Evolutionary conservation across 2,888 invertebrate genomes (phyloP).

Genomic region (Crematogaster levior): DNA sequence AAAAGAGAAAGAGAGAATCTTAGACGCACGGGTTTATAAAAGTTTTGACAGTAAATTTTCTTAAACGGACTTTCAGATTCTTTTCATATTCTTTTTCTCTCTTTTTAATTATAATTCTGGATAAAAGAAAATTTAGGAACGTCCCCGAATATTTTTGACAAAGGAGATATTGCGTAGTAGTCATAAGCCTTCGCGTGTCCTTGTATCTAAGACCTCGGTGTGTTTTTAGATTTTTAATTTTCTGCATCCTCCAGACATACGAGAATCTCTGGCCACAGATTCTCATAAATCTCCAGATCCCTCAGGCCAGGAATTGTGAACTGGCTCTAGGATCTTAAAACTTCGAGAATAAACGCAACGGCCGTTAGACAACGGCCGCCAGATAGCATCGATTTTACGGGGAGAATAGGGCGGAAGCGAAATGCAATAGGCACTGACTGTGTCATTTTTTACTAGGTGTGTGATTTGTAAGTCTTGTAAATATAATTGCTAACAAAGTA

Average conservation of each 20-base stretch:
- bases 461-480: slow-evolving; percentile 85
- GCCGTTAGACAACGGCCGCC: neutral
- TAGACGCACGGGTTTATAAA: neutral
- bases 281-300: slow-evolving; percentile 28
- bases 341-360: neutral
- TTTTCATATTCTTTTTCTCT: neutral
- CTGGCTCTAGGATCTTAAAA: slow-evolving; percentile 36
- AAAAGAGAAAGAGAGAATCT: neutral
- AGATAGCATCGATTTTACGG: slow-evolving; percentile 17
- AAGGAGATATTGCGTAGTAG: neutral
- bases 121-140: neutral
- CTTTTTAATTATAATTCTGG: neutral
- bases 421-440: slow-evolving; percentile 78
- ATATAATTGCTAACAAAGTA: slow-evolving; percentile 82
- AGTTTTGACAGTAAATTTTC: neutral
- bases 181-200: neutral
- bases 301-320: slow-evolving; percentile 46
- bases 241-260: neutral
- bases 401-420: slow-evolving; percentile 58
- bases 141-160: neutral
- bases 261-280: slow-evolving; percentile 9
- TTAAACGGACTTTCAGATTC: neutral
- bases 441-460: slow-evolving; percentile 81
- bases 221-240: slow-evolving; percentile 29
- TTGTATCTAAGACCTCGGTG: slow-evolving; percentile 16